Percentiles rank a stretch among this genome's conserved stretches.
Conservation (phyloP, 2,797 vertebrate genomes). For the Enteromius unitaeniatus region DNA sequence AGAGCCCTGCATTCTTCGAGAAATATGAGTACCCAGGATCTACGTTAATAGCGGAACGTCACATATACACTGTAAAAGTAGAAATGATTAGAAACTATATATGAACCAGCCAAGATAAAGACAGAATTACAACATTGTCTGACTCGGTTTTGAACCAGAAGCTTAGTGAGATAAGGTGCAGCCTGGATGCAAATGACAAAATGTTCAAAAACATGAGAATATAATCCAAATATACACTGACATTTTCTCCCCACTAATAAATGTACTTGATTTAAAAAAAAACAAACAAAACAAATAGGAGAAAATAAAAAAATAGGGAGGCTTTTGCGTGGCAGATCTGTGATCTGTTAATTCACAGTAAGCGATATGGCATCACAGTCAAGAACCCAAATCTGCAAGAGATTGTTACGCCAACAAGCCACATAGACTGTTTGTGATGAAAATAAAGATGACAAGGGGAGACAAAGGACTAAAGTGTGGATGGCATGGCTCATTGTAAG, state of each 20-base stretch:
- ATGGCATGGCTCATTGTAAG: conserved; percentile 78
- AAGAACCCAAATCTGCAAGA: conserved; percentile 81
- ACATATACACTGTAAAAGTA: conserved; percentile 69
- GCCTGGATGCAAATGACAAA: conserved; percentile 65
- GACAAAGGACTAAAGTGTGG: conserved; percentile 70
- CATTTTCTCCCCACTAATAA: conserved; percentile 55
- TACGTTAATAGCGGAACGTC: conserved; percentile 69
- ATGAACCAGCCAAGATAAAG: conserved; percentile 60
- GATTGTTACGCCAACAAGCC: conserved; percentile 71
- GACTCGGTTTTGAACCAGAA: conserved; percentile 62
- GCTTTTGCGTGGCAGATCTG: conserved; percentile 79
- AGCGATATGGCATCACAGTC: conserved; percentile 83
- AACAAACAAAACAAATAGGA: conserved; percentile 44
- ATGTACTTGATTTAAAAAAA: conserved; percentile 52
- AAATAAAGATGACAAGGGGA: conserved; percentile 64
- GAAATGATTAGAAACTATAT: conserved; percentile 52
- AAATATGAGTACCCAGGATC: conserved; percentile 65
- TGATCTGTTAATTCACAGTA: conserved; percentile 83
- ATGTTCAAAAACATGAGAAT: conserved; percentile 62
- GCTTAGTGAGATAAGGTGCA: conserved; percentile 67
- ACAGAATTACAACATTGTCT: conserved; percentile 68
- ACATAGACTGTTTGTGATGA: conserved; percentile 74
- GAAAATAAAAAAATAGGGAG: conserved; percentile 58
- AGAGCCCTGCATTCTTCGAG: conserved; percentile 58
- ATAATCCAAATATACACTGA: conserved; percentile 69